Conservation (phyloP, 2,888 invertebrate genomes). For the Eupithecia abbreviata region DNA sequence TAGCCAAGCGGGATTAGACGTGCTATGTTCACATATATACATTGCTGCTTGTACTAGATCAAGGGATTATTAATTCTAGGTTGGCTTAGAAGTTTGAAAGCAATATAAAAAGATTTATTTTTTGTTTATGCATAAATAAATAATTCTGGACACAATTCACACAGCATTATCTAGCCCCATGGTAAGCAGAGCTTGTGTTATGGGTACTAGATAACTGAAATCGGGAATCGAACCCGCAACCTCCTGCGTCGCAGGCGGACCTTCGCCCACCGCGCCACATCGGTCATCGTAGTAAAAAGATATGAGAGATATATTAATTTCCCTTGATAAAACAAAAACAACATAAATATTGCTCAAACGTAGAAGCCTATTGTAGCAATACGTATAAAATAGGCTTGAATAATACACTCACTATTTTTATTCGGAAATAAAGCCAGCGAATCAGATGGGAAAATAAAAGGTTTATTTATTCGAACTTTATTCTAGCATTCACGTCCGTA, state of each 20-base stretch:
- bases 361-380: background rate
- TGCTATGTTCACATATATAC: background rate
- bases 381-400: background rate
- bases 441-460: background rate
- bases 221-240: no score
- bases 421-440: background rate
- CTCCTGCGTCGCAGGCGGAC: no score
- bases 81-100: background rate
- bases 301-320: background rate
- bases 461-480: background rate
- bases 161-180: no score
- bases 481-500: background rate
- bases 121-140: no score
- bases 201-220: no score
- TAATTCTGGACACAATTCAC: no score
- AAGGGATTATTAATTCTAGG: background rate
- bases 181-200: no score
- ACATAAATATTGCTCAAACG: background rate
- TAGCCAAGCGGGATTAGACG: background rate
- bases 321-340: background rate
- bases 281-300: no score
- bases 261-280: no score
- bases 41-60: background rate
- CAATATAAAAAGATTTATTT: background rate
- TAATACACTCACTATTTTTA: background rate